These are phyloP conservation scores for Calidris pygmaea DNA, from an alignment of 2,113 vertebrate species.

Conservation along the genomic window DNA sequence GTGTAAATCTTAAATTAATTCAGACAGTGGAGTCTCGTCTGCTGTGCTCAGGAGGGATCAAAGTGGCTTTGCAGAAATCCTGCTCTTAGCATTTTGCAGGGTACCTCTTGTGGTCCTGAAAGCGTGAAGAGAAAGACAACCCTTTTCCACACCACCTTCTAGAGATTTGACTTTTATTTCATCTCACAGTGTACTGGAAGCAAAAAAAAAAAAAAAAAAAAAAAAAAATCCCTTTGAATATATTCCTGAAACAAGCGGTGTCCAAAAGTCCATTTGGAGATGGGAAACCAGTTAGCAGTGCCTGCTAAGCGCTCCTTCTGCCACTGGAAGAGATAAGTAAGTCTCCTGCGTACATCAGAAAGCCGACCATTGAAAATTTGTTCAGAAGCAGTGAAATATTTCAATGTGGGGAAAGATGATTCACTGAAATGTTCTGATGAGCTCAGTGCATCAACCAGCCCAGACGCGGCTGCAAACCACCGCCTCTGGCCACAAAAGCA, in stretches of 20 bases:
- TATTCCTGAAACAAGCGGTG: not conserved
- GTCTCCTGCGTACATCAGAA: not conserved
- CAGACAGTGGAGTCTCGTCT: not conserved
- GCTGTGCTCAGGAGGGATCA: not conserved
- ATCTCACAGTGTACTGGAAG: not conserved
- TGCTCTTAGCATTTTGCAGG: not conserved
- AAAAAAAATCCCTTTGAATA: not conserved
- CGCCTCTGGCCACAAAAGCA: not conserved
- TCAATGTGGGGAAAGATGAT: not conserved
- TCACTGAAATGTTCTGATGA: conserved; percentile 18
- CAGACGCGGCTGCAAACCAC: not conserved
- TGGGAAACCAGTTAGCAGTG: not conserved
- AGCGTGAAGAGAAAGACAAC: not conserved
- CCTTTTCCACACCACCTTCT: not conserved
- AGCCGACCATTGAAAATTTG: not conserved
- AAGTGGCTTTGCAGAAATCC: not conserved
- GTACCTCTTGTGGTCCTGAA: not conserved
- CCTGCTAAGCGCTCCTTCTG: not conserved
- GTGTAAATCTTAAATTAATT: conserved; percentile 30
- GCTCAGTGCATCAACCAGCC: not conserved
- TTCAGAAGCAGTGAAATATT: not conserved
- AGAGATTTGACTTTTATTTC: not conserved
- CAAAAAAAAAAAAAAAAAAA: not conserved
- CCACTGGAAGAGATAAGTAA: not conserved
- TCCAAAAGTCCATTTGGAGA: not conserved